Evolutionary conservation across 2,113 vertebrate genomes (phyloP).

Genomic region (Antennarius striatus): DNA sequence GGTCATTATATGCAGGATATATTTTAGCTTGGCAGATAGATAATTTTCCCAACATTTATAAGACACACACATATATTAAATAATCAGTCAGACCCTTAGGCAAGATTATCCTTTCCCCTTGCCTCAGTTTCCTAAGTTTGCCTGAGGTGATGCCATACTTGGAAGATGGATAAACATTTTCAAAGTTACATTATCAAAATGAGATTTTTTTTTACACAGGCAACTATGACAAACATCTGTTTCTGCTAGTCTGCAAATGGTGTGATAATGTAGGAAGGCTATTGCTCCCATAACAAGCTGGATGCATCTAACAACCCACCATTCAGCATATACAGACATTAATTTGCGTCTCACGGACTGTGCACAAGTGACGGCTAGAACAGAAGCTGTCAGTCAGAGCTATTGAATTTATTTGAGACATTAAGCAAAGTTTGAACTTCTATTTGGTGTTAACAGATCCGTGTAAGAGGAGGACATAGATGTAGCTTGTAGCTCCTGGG

Average conservation of each 20-base stretch:
- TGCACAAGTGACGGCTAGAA: constrained; percentile 46
- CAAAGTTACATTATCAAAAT: constrained; percentile 31
- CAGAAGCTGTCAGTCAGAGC: constrained; percentile 48
- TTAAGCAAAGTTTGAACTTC: constrained; percentile 62
- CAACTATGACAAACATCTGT: constrained; percentile 37
- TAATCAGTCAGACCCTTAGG: constrained; percentile 13
- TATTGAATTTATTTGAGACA: constrained; percentile 58
- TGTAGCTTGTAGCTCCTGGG: constrained; percentile 25
- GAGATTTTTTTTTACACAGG: constrained; percentile 31
- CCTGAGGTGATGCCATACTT: constrained; percentile 26
- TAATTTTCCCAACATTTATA: constrained; percentile 53
- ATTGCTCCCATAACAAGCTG: constrained; percentile 59
- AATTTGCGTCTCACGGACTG: constrained; percentile 45
- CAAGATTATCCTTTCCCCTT: constrained; percentile 14
- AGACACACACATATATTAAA: constrained; percentile 48
- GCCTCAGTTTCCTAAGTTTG: constrained; percentile 28
- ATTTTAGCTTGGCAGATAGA: constrained; percentile 42
- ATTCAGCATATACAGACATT: constrained; percentile 47
- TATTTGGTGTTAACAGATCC: constrained; percentile 53
- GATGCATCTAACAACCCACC: constrained; percentile 36
- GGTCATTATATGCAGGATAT: constrained; percentile 49
- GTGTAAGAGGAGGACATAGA: constrained; percentile 33
- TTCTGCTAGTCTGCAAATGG: constrained; percentile 33
- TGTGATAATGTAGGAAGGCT: constrained; percentile 50
- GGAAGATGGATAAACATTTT: constrained; percentile 34